Conservation (phyloP, 2,113 vertebrate species). For the Gopherus flavomarginatus region DNA sequence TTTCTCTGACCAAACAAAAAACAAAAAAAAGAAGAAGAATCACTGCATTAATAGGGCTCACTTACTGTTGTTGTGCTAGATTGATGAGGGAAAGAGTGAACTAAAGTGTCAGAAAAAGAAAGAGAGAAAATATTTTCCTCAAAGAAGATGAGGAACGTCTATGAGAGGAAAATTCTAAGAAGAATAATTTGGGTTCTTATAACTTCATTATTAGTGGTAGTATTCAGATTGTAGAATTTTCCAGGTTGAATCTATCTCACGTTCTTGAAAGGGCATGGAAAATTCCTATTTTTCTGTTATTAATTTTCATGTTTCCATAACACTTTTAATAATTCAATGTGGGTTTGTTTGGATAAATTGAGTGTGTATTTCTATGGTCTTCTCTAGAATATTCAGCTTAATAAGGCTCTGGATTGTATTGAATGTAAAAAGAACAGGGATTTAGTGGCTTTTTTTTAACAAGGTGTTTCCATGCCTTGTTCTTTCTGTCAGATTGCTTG, state of each 20-base stretch:
- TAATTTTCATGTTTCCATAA: not conserved
- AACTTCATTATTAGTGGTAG: not conserved
- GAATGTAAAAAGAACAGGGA: not conserved
- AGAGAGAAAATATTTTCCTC: not conserved
- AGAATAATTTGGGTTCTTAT: not conserved
- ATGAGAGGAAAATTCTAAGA: not conserved
- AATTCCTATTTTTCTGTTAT: not conserved
- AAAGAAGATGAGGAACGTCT: not conserved
- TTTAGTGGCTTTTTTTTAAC: not conserved
- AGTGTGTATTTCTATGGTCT: slow-evolving; percentile 41
- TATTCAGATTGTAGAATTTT: not conserved
- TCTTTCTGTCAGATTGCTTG: slow-evolving; percentile 27
- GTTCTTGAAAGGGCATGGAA: not conserved
- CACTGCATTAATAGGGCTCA: not conserved
- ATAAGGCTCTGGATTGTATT: slow-evolving; percentile 12
- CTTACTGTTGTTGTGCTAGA: not conserved
- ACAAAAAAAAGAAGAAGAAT: not conserved
- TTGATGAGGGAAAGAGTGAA: not conserved
- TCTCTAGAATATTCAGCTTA: not conserved
- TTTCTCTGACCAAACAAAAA: not conserved
- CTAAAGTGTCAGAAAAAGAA: not conserved
- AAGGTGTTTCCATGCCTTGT: not conserved
- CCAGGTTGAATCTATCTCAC: not conserved
- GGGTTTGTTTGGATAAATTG: not conserved
- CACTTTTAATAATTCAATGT: not conserved